Evolutionary conservation across 92 coral and sea anemone species (phyloP), one percentile per base, ranked within the genome.

Genomic region (Epizoanthus scotinus): DNA sequence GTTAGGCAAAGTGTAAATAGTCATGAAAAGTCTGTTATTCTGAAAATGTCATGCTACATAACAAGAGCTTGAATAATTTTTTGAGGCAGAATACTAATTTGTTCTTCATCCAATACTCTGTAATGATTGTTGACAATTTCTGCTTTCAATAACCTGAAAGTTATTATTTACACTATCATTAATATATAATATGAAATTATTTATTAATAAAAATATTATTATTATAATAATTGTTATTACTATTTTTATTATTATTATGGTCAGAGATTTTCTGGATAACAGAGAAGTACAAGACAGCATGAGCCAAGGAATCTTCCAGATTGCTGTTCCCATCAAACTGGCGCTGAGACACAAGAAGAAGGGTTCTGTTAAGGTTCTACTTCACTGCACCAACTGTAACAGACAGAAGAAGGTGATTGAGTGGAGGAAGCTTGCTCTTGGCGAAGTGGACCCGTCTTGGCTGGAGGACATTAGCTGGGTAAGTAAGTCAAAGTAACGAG

Each of bases 281-380:
- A 77, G 74, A 28, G 86, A 82, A 0, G 21, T 20, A 10, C 81
- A 38, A 24, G 81, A 60, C 42, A 22, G 69, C 18, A 75, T 25
- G 15, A 17, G 69, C 20, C 38, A 60, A 59, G 81, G 55, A 10
- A 83, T 52, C 17, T 90, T 91, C 56, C 84, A 78, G 36, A 87
- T 90, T 55, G 97, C 94, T 24, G 94, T 96, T 42, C 96, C 98
- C 0, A 83, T 96, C 54, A 87, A 84, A n/a, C 72, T 96, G 34
- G 94, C 94, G 15, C 78, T 83, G 55, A 82, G 86, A 47, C 86
- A 86, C 38, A 86, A 81, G 64, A 83, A 81, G 75, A 90, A 70
- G 61, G 89, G 73, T 1, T 89, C 93, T 0, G 92, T 87, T n/a
- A 90, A 85, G 63, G 83, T 87, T 26, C 68, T 96, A 19, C 91